Evolutionary conservation across 2,113 vertebrate genomes (phyloP).

Genomic region (Oriolus oriolus): DNA sequence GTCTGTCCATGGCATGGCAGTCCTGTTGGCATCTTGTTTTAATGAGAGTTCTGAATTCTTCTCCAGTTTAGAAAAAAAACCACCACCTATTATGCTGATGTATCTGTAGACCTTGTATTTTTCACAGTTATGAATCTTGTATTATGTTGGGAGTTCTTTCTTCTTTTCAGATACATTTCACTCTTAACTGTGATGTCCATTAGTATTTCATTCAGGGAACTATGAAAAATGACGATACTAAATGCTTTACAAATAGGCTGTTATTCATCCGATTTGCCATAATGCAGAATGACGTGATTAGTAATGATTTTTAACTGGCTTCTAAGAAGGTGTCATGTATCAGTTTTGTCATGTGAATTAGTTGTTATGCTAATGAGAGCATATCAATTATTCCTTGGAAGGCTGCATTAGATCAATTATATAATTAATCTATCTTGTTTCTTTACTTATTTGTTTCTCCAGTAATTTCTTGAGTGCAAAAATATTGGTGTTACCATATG

Average conservation of each 20-base stretch:
- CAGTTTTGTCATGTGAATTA: slow-evolving; percentile 32
- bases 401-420: slow-evolving; percentile 13
- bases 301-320: slow-evolving; percentile 36
- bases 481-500: not conserved
- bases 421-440: slow-evolving; percentile 29
- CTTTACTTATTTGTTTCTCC: not conserved
- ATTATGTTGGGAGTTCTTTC: not conserved
- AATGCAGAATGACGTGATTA: slow-evolving; percentile 13
- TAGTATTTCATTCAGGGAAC: not conserved
- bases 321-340: slow-evolving; percentile 28
- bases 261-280: slow-evolving; percentile 31
- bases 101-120: not conserved
- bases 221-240: slow-evolving; percentile 23
- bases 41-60: not conserved
- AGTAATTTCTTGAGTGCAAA: not conserved
- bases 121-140: not conserved
- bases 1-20: not conserved
- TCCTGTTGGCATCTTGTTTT: not conserved
- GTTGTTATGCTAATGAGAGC: not conserved
- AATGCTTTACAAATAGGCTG: slow-evolving; percentile 44
- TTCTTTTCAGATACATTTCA: not conserved
- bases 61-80: not conserved
- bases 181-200: not conserved
- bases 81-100: not conserved
- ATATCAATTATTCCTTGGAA: slow-evolving; percentile 13